Evolutionary conservation across 1,140 invertebrate genomes (phyloP), one percentile per base, ranked within the genome.

Genomic region (Drosophila ironensis): DNA sequence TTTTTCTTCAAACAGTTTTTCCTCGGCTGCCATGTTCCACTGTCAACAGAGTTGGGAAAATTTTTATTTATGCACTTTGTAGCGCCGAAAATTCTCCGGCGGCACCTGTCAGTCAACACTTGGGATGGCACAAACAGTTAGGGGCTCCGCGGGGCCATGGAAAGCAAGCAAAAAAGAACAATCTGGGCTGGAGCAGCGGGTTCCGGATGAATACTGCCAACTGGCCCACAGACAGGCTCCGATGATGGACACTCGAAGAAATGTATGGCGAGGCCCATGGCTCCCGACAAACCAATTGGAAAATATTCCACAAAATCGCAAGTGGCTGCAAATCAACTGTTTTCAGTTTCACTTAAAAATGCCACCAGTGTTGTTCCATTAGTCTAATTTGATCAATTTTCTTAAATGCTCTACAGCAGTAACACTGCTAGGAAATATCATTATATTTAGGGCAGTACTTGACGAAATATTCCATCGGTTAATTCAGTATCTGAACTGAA

Each of bases 21-120:
- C 41, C 41, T 46, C 25, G 5, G 24, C 61, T 68, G 48, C 61
- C 59, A 63, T 63, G 56, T 63, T 67, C 48, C 25, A 56, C 66
- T 69, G 66, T 69, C 64, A 69, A 69, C 66, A 69, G 37, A 57
- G 64, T 46, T 69, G 44, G 33, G 56, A 76, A 60, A 70, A 70
- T 84, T 73, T 81, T 71, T 78, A 84, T 82, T 78, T 84, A 82
- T 84, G 80, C 73, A 71, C 78, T 73, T 78, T 84, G 73, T 78
- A 82, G 78, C 78, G 69, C 69, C 78, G 47, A 71, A 71, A 82
- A 82, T 84, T 82, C 82, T 82, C 82, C 63, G 80, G 72, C 80
- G 80, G 69, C 78, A 84, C 73, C 61, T 76, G 78, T 82, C 78
- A 84, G 73, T 82, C 78, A 82, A 84, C 78, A 82, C 69, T 57